Percentiles rank a stretch among this genome's conserved stretches.
Conservation (phyloP, 2,888 invertebrate genomes). For the Tribolium freemani region DNA sequence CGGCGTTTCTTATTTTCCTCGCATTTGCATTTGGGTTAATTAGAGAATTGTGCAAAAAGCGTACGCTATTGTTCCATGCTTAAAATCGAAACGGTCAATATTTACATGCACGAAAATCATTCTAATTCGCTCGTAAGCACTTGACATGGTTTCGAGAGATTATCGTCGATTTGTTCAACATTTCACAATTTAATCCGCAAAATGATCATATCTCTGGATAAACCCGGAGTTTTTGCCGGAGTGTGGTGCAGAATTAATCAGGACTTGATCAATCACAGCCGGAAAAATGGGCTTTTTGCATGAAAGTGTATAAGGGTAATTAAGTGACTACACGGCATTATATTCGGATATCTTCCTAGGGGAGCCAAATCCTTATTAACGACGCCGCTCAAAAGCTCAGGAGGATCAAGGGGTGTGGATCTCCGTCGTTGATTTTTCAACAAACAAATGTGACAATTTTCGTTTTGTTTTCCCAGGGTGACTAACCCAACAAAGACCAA, state of each 20-base stretch:
- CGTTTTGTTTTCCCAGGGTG: neutral
- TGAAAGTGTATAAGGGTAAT: constrained; percentile 5
- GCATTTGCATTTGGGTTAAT: constrained; percentile 2
- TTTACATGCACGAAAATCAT: constrained; percentile 6
- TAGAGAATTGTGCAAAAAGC: constrained; percentile 11
- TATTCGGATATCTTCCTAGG: neutral
- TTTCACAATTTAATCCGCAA: neutral
- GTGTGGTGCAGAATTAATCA: neutral
- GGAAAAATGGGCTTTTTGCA: neutral
- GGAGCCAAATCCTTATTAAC: neutral
- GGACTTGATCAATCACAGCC: no score
- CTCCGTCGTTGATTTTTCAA: neutral
- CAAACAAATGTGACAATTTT: neutral
- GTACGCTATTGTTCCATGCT: constrained; percentile 15
- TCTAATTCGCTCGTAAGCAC: neutral
- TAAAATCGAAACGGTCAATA: neutral
- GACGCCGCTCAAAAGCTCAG: neutral
- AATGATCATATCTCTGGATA: constrained; percentile 1
- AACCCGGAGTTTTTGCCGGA: neutral
- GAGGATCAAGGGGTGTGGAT: neutral
- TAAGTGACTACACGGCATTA: neutral
- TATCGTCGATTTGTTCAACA: neutral
- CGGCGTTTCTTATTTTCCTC: neutral
- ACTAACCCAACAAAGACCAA: constrained; percentile 5
- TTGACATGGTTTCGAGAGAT: constrained; percentile 15